Evolutionary conservation across 1,140 invertebrate species (phyloP).

Genomic region (Delia radicum): DNA sequence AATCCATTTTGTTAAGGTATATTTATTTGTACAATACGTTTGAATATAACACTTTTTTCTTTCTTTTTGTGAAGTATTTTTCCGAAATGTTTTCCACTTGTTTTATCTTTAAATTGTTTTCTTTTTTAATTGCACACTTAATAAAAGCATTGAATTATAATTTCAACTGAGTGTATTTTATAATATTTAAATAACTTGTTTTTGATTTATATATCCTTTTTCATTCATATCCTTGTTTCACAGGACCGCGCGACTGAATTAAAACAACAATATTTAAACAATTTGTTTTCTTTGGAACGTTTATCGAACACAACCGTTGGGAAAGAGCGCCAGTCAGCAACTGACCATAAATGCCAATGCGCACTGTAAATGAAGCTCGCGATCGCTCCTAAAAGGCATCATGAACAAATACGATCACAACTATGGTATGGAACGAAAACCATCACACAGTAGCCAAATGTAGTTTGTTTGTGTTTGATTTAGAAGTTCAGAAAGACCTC

Average conservation of each 20-base stretch:
- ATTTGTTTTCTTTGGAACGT: slow-evolving; percentile 5
- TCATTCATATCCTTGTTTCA: background rate
- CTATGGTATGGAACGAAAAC: background rate
- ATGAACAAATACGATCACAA: slow-evolving; percentile 6
- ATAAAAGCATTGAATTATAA: background rate
- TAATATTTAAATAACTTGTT: no score
- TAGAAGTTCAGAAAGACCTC: background rate
- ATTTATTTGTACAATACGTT: background rate
- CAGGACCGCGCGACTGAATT: background rate
- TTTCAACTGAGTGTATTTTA: background rate
- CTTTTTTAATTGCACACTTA: background rate
- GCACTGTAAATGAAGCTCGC: slow-evolving; percentile 22
- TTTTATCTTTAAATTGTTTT: background rate
- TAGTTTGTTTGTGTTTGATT: background rate
- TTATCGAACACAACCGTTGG: slow-evolving; percentile 26
- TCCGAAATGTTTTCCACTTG: background rate
- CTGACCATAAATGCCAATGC: slow-evolving; percentile 20
- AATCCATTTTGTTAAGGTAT: slow-evolving; percentile 45
- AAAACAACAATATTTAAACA: background rate
- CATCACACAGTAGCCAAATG: background rate
- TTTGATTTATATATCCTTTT: background rate
- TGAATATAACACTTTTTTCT: background rate
- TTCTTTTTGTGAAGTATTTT: background rate
- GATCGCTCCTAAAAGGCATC: slow-evolving; percentile 20
- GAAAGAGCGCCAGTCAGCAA: slow-evolving; percentile 31